Conservation (phyloP, 2,113 vertebrate species). For the Camelus bactrianus region DNA sequence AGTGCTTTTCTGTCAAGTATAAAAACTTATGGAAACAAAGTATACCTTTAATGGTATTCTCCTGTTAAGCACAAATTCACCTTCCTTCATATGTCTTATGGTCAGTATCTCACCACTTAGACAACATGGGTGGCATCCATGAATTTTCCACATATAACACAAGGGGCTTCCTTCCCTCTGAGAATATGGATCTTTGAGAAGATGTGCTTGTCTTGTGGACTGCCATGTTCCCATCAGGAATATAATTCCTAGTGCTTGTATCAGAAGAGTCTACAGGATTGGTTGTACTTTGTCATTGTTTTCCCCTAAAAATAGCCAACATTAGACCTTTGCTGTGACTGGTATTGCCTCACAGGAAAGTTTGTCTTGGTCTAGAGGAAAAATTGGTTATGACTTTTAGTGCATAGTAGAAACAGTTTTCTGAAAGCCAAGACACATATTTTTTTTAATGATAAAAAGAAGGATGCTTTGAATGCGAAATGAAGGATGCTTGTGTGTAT, state of each 20-base stretch:
- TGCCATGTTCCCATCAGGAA: background rate
- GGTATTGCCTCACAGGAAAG: background rate
- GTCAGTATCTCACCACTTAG: background rate
- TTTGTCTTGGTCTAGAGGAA: background rate
- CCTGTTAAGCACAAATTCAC: background rate
- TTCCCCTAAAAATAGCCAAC: background rate
- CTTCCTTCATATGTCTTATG: background rate
- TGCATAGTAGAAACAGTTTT: background rate
- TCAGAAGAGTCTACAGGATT: background rate
- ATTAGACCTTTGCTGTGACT: background rate
- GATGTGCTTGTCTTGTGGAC: background rate
- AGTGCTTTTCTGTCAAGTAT: background rate
- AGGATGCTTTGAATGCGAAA: background rate
- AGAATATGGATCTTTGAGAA: background rate
- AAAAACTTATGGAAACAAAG: background rate
- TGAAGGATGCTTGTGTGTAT: background rate
- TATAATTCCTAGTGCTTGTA: background rate
- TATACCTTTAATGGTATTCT: background rate
- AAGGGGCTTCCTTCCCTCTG: background rate
- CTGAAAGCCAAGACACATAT: background rate
- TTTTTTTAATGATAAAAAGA: background rate
- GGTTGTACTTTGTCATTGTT: background rate
- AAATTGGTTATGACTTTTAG: background rate
- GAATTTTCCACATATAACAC: background rate
- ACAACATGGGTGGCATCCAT: background rate